Percentiles rank a stretch among this genome's conserved stretches.
Evolutionary conservation across 2,888 invertebrate species (phyloP).

Genomic region (Scaptomyza cyrtandrae): DNA sequence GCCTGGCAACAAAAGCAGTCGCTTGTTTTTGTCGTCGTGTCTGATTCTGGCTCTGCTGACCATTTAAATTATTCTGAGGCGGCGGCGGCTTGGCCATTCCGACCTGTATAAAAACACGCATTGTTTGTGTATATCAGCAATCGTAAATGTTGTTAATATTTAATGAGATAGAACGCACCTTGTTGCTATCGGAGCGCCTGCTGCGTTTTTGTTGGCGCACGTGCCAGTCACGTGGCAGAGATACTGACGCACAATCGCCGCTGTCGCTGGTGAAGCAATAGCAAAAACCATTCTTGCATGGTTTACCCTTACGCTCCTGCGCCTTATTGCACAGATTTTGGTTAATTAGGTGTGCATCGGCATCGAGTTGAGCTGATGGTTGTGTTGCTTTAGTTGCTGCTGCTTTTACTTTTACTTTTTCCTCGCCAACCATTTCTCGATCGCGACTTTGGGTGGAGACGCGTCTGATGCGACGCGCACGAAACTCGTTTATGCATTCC

Average conservation of each 20-base stretch:
- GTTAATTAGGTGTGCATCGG: slow-evolving; percentile 79
- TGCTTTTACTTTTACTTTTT: neutral
- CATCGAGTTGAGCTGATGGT: slow-evolving; percentile 13
- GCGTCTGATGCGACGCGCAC: slow-evolving; percentile 78
- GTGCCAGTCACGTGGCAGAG: slow-evolving; percentile 62
- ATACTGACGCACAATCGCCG: slow-evolving; percentile 72
- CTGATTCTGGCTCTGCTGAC: slow-evolving; percentile 29
- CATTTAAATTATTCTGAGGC: slow-evolving; percentile 46
- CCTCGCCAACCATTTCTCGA: slow-evolving; percentile 41
- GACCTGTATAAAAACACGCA: slow-evolving; percentile 7
- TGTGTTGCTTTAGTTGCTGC: neutral
- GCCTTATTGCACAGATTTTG: slow-evolving; percentile 82
- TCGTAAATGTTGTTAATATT: neutral
- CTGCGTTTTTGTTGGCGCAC: slow-evolving; percentile 67
- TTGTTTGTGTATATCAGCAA: neutral
- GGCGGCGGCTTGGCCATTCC: neutral
- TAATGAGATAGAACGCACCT: slow-evolving; percentile 50
- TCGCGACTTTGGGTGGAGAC: slow-evolving; percentile 73
- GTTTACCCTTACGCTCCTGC: slow-evolving; percentile 82
- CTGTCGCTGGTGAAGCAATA: slow-evolving; percentile 84
- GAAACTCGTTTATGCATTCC: slow-evolving; percentile 82
- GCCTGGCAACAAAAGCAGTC: slow-evolving; percentile 1
- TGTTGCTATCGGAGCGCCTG: slow-evolving; percentile 64
- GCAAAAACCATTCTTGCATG: slow-evolving; percentile 83
- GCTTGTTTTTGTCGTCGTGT: slow-evolving; percentile 37